Conservation (phyloP, 2,888 invertebrate species). For the Lepidochrysops patricia region DNA sequence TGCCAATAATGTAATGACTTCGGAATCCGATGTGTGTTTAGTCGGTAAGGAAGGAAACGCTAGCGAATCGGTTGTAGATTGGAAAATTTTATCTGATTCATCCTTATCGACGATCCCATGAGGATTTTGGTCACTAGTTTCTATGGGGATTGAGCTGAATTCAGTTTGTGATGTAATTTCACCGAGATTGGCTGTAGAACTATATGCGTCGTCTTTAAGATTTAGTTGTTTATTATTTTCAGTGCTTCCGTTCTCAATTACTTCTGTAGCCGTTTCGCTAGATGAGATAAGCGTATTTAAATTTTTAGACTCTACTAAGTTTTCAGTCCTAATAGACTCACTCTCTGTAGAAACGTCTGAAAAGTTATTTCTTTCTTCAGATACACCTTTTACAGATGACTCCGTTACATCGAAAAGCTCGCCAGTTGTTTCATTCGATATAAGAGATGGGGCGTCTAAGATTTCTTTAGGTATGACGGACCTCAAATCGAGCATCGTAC, state of each 20-base stretch:
- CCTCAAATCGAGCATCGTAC: slow-evolving; percentile 49
- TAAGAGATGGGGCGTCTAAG: slow-evolving; percentile 40
- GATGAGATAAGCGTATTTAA: background rate
- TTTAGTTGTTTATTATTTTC: slow-evolving; percentile 11
- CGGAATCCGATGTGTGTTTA: slow-evolving; percentile 36
- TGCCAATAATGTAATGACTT: slow-evolving; percentile 40
- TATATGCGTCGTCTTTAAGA: slow-evolving; percentile 35
- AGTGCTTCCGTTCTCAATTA: background rate
- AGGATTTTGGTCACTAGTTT: slow-evolving; percentile 64
- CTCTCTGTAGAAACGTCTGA: background rate
- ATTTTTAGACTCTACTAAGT: background rate
- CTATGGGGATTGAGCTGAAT: slow-evolving; percentile 58
- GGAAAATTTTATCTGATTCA: slow-evolving; percentile 36
- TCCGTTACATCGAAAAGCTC: slow-evolving; percentile 37
- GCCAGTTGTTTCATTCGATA: slow-evolving; percentile 40
- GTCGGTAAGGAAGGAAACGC: slow-evolving; percentile 30
- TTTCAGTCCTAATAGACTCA: background rate
- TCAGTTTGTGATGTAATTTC: slow-evolving; percentile 60
- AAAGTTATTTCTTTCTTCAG: slow-evolving; percentile 15
- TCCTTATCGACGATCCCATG: slow-evolving; percentile 45
- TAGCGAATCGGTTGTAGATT: slow-evolving; percentile 36
- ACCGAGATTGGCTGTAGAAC: slow-evolving; percentile 43
- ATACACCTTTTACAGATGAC: slow-evolving; percentile 26
- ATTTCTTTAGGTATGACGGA: slow-evolving; percentile 58
- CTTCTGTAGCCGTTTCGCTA: background rate